Evolutionary conservation across 2,797 vertebrate species (phyloP).

Genomic region (Picus viridis): DNA sequence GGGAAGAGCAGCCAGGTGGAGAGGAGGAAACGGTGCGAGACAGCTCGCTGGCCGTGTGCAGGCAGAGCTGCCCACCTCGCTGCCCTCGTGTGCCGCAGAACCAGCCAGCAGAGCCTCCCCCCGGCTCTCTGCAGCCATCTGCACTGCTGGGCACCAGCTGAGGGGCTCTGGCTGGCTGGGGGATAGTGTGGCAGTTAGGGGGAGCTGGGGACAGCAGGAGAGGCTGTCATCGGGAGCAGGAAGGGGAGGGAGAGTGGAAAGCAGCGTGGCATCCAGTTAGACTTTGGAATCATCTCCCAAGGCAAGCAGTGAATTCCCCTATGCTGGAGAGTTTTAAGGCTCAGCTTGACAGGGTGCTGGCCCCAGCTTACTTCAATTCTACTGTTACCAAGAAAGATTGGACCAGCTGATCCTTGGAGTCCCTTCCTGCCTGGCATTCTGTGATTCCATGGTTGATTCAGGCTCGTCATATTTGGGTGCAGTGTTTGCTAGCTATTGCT

Average conservation of each 20-base stretch:
- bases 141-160: rapidly evolving
- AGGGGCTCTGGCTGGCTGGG: rapidly evolving
- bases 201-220: neutral
- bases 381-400: no score
- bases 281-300: no score
- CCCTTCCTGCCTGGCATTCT: no score
- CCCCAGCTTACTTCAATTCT: no score
- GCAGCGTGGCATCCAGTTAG: neutral
- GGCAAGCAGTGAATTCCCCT: no score
- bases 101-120: neutral
- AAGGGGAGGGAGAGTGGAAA: neutral
- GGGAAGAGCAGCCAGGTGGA: conserved; percentile 11
- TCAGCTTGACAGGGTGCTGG: no score
- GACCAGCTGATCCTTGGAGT: no score
- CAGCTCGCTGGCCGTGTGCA: neutral
- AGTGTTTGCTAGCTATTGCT: neutral
- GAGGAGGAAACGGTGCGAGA: conserved; percentile 13
- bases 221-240: rapidly evolving
- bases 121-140: rapidly evolving
- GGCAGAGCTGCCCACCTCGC: neutral
- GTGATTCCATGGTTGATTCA: no score
- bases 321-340: no score
- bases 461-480: rapidly evolving
- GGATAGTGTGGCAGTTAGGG: rapidly evolving
- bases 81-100: neutral